Evolutionary conservation across 1,140 invertebrate species (phyloP).

Genomic region (Carcinoscorpius rotundicauda): DNA sequence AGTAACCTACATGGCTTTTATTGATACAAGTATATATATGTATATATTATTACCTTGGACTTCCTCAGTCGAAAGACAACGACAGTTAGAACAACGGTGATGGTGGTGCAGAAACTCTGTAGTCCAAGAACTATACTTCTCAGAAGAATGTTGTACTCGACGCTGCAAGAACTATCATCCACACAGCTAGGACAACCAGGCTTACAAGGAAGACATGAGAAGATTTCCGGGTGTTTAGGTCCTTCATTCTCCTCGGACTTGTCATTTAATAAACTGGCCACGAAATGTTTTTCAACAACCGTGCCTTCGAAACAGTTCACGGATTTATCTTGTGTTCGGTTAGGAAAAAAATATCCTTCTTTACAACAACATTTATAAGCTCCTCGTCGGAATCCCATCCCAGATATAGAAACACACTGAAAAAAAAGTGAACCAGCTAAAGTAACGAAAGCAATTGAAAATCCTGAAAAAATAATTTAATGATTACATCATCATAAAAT

Average conservation of each 20-base stretch:
- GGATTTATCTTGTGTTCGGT: background rate
- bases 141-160: conserved; percentile 43
- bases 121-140: conserved; percentile 52
- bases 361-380: conserved; percentile 85
- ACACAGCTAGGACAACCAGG: conserved; percentile 41
- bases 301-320: conserved; percentile 28
- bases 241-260: conserved; percentile 15
- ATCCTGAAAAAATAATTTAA: no score
- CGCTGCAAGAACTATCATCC: conserved; percentile 40
- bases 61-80: conserved; percentile 60
- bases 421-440: no score
- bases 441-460: no score
- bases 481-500: no score
- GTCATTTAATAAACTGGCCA: conserved; percentile 9
- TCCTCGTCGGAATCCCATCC: conserved; percentile 79
- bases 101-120: conserved; percentile 55
- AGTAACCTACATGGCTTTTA: no score
- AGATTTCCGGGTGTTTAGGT: conserved; percentile 22
- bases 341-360: conserved; percentile 70
- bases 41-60: conserved; percentile 47
- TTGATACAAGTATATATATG: no score
- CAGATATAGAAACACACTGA: conserved; percentile 76
- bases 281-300: conserved; percentile 27
- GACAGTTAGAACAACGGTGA: conserved; percentile 51
- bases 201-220: conserved; percentile 45